A percentile compares a stretch with the other conserved stretches of the same genome.
Conservation (phyloP, 2,888 invertebrate genomes). For the Malachius bipustulatus region DNA sequence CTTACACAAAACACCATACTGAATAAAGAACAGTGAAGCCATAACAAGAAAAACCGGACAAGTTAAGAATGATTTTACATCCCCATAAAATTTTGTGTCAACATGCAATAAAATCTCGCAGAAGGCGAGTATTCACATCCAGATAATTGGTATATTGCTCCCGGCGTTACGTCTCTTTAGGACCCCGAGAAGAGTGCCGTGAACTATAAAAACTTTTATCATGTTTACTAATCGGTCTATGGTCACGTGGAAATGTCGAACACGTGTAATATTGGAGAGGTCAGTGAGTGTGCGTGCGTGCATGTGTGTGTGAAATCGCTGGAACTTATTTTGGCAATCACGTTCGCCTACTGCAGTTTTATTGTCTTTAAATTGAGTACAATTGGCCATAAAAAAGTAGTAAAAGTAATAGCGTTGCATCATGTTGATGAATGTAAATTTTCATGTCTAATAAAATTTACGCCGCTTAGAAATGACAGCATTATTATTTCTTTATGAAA, state of each 20-base stretch:
- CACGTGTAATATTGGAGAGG: neutral
- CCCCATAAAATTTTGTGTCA: conserved; percentile 19
- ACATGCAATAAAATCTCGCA: conserved; percentile 19
- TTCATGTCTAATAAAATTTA: too few relatives aligned
- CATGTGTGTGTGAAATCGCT: too few relatives aligned
- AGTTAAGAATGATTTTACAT: conserved; percentile 18
- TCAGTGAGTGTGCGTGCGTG: too few relatives aligned
- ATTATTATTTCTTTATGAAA: too few relatives aligned
- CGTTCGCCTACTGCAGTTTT: conserved; percentile 2
- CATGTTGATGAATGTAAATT: conserved; percentile 1
- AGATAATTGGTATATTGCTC: conserved; percentile 1
- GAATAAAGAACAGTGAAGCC: too few relatives aligned
- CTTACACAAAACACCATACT: too few relatives aligned
- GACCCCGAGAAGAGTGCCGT: too few relatives aligned
- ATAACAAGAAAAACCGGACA: conserved; percentile 11
- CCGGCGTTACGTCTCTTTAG: too few relatives aligned
- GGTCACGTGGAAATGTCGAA: neutral
- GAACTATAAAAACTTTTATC: neutral
- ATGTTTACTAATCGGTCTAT: neutral
- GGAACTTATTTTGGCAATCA: conserved; percentile 2
- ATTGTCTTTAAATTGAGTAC: conserved; percentile 3
- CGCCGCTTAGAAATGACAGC: too few relatives aligned
- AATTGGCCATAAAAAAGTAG: conserved; percentile 3
- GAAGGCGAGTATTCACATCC: neutral
- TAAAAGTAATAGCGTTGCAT: neutral